A percentile compares a stretch with the other conserved stretches of the same genome.
These are phyloP conservation scores for Gastrophryne carolinensis DNA, from an alignment of 2,797 vertebrate genomes.

Conservation along the genomic window DNA sequence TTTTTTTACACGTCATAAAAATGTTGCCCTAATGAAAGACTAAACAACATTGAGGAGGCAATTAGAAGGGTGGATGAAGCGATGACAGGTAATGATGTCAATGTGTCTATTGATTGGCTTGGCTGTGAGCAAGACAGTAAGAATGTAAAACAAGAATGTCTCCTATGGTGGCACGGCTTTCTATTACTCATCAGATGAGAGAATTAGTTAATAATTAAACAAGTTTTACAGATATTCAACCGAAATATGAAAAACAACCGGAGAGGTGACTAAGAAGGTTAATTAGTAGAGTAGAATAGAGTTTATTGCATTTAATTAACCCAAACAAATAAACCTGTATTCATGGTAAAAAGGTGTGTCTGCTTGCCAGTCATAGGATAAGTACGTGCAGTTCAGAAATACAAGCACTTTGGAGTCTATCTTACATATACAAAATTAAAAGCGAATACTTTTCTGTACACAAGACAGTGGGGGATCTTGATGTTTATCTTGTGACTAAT, in stretches of 20 bases:
- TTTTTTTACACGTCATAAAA: too few relatives aligned
- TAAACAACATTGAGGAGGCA: too few relatives aligned
- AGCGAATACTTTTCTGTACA: too few relatives aligned
- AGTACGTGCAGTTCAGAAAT: too few relatives aligned
- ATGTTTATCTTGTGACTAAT: too few relatives aligned
- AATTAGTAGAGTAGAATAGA: constrained; percentile 1
- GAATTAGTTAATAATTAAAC: constrained; percentile 25
- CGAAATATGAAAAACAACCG: background rate
- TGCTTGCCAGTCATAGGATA: too few relatives aligned
- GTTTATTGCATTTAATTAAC: background rate
- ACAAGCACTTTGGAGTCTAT: too few relatives aligned
- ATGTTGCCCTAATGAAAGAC: too few relatives aligned
- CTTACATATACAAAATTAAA: too few relatives aligned
- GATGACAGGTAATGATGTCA: background rate
- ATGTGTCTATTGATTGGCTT: constrained; percentile 6
- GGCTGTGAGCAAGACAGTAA: background rate
- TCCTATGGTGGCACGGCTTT: constrained; percentile 19
- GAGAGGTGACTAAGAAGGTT: background rate
- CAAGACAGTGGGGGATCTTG: too few relatives aligned
- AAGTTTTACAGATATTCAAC: background rate
- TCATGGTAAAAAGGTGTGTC: background rate
- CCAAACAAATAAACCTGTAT: background rate
- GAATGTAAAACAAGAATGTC: constrained; percentile 1
- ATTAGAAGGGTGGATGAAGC: background rate
- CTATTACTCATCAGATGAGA: constrained; percentile 22